Conservation (phyloP, 2,113 vertebrate genomes). For the Rhinolophus ferrumequinum region DNA sequence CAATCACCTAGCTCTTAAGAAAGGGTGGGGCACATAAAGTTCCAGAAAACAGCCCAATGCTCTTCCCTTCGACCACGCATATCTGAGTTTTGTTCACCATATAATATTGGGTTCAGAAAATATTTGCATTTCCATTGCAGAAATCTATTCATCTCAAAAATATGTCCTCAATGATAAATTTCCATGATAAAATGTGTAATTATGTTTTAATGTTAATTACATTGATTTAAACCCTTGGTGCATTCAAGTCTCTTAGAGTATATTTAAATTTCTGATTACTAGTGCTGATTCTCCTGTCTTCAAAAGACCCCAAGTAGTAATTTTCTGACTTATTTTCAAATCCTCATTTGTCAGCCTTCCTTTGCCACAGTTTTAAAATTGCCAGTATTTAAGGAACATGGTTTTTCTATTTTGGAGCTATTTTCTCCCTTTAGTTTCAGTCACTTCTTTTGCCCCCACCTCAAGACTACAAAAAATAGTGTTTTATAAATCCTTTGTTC, state of each 20-base stretch:
- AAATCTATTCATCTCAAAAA: conserved; percentile 5
- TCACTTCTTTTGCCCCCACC: not conserved
- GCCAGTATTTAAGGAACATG: not conserved
- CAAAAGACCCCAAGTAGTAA: not conserved
- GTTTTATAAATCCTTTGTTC: not conserved
- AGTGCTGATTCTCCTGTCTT: not conserved
- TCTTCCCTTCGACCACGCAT: not conserved
- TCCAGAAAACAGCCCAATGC: not conserved
- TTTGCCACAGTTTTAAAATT: conserved; percentile 7
- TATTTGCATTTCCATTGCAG: not conserved
- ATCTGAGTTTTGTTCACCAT: not conserved
- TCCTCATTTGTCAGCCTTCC: not conserved
- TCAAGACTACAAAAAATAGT: not conserved
- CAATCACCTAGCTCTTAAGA: not conserved
- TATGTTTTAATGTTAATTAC: not conserved
- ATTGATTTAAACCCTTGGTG: not conserved
- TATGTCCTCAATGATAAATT: not conserved
- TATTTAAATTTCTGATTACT: not conserved
- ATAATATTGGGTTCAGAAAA: not conserved
- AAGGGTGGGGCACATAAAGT: not conserved
- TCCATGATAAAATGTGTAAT: not conserved
- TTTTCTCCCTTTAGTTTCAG: not conserved
- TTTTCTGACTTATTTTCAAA: not conserved
- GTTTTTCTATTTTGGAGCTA: not conserved
- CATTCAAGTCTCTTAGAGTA: not conserved